A percentile compares a stretch with the other conserved stretches of the same genome.
These are phyloP conservation scores for Ommatoiulus sabulosus DNA, from an alignment of 2,888 invertebrate genomes.

Conservation along the genomic window DNA sequence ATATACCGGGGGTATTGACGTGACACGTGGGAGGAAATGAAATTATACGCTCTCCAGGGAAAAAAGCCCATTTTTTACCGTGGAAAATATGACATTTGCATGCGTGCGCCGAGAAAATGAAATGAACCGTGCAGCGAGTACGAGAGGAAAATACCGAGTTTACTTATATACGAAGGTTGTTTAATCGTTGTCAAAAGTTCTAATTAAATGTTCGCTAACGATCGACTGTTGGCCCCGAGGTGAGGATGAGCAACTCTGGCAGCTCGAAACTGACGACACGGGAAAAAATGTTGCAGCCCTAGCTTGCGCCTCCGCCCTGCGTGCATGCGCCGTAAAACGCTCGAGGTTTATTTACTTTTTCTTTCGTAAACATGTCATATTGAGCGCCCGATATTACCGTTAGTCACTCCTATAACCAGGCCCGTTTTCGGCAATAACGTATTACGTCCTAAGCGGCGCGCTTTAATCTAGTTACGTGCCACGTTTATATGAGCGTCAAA, in stretches of 20 bases:
- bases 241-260: conserved; percentile 5
- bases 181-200: conserved; percentile 8
- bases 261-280: background rate
- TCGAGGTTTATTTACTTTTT: background rate
- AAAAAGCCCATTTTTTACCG: background rate
- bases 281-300: background rate
- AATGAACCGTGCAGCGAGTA: background rate
- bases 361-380: conserved; percentile 41
- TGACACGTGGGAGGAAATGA: conserved; percentile 15
- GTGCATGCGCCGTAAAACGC: background rate
- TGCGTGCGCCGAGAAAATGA: background rate
- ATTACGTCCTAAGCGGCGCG: background rate
- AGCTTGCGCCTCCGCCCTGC: background rate
- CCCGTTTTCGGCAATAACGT: background rate
- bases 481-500: background rate
- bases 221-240: background rate
- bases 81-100: background rate
- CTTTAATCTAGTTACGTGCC: conserved; percentile 9
- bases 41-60: conserved; percentile 23
- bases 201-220: background rate
- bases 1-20: background rate
- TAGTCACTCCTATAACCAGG: background rate
- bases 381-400: background rate
- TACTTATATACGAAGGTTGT: background rate
- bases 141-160: background rate